These are phyloP conservation scores for Dendrolimus pini DNA, from an alignment of 2,888 invertebrate genomes.

Conservation along the genomic window DNA sequence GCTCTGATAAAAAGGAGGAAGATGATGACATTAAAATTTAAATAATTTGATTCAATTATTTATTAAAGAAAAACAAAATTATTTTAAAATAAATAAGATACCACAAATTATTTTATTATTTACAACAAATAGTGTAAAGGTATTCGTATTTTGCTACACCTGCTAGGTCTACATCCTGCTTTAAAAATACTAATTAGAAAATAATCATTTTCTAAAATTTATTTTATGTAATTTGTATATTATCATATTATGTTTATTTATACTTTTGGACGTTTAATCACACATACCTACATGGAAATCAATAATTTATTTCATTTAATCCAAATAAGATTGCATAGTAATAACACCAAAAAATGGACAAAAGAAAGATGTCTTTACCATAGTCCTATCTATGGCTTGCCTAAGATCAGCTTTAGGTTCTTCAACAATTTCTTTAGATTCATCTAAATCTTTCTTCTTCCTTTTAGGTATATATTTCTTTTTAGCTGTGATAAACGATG, in stretches of 20 bases:
- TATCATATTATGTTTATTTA: too few relatives aligned
- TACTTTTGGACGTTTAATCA: too few relatives aligned
- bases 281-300: neutral
- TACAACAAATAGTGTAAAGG: too few relatives aligned
- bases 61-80: too few relatives aligned
- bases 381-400: slow-evolving; percentile 9
- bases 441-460: slow-evolving; percentile 4
- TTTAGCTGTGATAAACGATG: neutral
- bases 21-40: neutral
- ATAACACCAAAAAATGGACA: slow-evolving; percentile 56
- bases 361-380: slow-evolving; percentile 40
- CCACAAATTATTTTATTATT: too few relatives aligned
- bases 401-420: too few relatives aligned
- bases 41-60: neutral
- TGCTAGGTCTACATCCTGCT: too few relatives aligned
- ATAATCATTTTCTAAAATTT: too few relatives aligned
- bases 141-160: too few relatives aligned
- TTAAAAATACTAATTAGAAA: too few relatives aligned
- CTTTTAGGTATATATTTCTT: slow-evolving; percentile 4
- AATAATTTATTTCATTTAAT: slow-evolving; percentile 12
- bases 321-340: slow-evolving; percentile 33
- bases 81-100: too few relatives aligned
- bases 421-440: neutral
- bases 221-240: too few relatives aligned
- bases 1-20: slow-evolving; percentile 11